Evolutionary conservation across 2,113 vertebrate species (phyloP), one percentile per base, ranked within the genome.

Genomic region (Xiphophorus hellerii): DNA sequence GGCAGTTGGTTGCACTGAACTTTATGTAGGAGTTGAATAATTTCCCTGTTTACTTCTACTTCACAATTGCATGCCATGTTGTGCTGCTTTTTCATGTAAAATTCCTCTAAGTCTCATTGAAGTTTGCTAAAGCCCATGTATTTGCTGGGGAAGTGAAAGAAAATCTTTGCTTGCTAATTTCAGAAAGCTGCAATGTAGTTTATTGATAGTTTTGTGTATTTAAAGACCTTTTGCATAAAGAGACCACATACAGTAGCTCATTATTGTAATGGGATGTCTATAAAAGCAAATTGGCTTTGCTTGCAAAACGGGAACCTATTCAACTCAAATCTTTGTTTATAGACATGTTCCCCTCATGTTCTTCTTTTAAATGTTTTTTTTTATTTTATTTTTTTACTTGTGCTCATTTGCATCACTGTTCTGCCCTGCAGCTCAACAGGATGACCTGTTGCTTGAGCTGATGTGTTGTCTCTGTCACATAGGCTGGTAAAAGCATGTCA

Each of bases 401-500:
- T 30, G 29, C 17, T 10, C 62, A 31, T 31, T 8, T 63, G 62
- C 3, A 1, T 22, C 17, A 17, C 12, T 12, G 5, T 58, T n/a
- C 51, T 63, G 9, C 33, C n/a, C 29, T 22, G 30, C 10, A 33
- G 20, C n/a, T 66, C 31, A 13, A n/a, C 64, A 37, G 37, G 3
- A 42, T 27, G 29, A 28, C 11, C 8, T 29, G 31, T 27, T 6
- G 20, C 44, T 31, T 30, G 25, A 44, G 10, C 29, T 33, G 67
- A 35, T 29, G 28, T 33, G 15, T n/a, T 5, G 22, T 35, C 28
- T 3, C 31, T 83, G 22, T 48, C 60, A 17, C 13, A 30, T 87
- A 97, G 96, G 92, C 94, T 9, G 88, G 85, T 80, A 93, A 95
- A 83, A 91, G 85, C 3, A 92, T 96, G 84, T 89, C 87, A 65